phyloP scores from a whole-genome alignment of 2,797 vertebrate species.

The Acomys russatus region DNA sequence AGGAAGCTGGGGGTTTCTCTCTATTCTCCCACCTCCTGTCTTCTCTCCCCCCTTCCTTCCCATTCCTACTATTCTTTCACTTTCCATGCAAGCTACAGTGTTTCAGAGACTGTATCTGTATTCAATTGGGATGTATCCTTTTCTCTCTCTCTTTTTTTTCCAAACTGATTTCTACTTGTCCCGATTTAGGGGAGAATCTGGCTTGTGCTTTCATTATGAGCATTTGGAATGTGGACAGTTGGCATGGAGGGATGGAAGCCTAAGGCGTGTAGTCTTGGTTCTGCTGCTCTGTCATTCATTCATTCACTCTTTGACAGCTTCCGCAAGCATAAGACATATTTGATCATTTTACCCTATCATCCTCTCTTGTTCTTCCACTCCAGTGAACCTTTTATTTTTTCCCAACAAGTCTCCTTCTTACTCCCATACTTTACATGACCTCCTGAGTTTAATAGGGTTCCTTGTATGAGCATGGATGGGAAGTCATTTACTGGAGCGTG shows the following conservation, averaged over 20 bases:
- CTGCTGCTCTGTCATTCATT: not conserved
- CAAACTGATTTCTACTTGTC: not conserved
- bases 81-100: not conserved
- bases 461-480: not conserved
- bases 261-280: not conserved
- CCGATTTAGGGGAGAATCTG: not conserved
- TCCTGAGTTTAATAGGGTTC: not conserved
- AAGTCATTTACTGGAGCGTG: not conserved
- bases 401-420: not conserved
- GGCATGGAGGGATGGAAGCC: accelerated
- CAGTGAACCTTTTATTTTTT: not conserved
- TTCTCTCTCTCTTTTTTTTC: not conserved
- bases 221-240: not conserved
- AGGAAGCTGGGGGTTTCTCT: not conserved
- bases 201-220: not conserved
- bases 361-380: not conserved
- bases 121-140: not conserved
- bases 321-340: not conserved
- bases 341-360: not conserved
- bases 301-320: not conserved
- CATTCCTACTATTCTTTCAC: not conserved
- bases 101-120: not conserved
- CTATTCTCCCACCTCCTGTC: not conserved
- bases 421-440: too few relatives aligned
- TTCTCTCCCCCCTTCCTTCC: not conserved